Conservation (phyloP, 2,888 invertebrate genomes). For the Cephus nigrinus region DNA sequence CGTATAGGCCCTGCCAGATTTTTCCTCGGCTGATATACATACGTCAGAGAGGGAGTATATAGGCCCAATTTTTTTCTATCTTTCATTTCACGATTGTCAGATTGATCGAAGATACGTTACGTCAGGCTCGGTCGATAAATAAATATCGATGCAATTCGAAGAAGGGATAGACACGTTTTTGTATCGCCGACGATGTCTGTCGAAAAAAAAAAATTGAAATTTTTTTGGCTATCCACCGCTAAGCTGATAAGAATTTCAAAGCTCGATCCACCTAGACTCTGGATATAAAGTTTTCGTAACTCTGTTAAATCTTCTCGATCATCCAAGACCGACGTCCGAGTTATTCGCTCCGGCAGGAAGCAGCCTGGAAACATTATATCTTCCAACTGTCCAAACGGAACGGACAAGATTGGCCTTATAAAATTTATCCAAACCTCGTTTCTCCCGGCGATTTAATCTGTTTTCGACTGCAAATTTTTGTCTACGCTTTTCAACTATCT, state of each 20-base stretch:
- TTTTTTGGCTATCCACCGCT: neutral
- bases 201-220: neutral
- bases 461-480: neutral
- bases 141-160: neutral
- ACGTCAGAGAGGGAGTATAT: neutral
- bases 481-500: neutral
- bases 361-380: neutral
- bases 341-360: neutral
- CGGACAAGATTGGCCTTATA: neutral
- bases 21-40: neutral
- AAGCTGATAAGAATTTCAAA: neutral
- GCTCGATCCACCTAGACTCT: neutral
- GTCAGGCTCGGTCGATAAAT: neutral
- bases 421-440: neutral
- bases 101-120: neutral
- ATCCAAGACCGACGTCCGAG: neutral
- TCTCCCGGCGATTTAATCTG: neutral
- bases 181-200: neutral
- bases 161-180: neutral
- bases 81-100: neutral
- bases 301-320: neutral
- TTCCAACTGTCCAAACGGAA: neutral
- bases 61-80: neutral
- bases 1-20: neutral
- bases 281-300: neutral